Evolutionary conservation across 2,797 vertebrate species (phyloP), one percentile per base, ranked within the genome.

Genomic region (Gymnoscopelus microlampas): DNA sequence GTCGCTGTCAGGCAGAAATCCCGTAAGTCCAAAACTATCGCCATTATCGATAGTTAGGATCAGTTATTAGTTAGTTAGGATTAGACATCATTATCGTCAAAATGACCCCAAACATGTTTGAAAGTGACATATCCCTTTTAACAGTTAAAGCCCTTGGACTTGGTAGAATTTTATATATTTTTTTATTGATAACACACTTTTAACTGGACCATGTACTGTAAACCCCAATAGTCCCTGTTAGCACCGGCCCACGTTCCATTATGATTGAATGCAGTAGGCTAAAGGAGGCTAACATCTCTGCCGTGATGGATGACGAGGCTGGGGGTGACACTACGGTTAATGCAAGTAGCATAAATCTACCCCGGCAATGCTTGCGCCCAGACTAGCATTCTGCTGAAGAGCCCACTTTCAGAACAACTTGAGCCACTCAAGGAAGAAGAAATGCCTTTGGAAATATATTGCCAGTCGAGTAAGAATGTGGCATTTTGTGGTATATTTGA

Each of bases 191-290:
- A 76, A 58, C 61, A 76, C n/a, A 6, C 44, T 73, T 39, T 59
- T 61, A 74, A 81, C 80, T 79, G 74, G 70, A 64, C 53, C 64
- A 35, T 50, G n/a, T 19, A 19, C 19, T 19, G 19, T 73, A 67
- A 73, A 60, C 73, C 60, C 54, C 68, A 15, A 68, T 2, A n/a
- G 62, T 24, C 53, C 24, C 63, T 49, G 67, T 78, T 74, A 39
- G 63, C 72, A 66, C 32, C 53, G 57, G 63, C 80, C 78, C 68
- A 53, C 29, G 44, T 67, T 74, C 60, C 50, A 3, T 77, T 71
- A 60, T 81, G 78, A 84, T 60, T 83, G 73, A 87, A 80, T 81
- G 74, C 76, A 50, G 65, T 0, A 19, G 24, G 71, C 73, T 76
- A 69, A 77, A 71, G 72, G 53, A 68, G 68, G 62, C 58, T n/a